Evolutionary conservation across 2,113 vertebrate species (phyloP), one percentile per base, ranked within the genome.

Genomic region (Anoplopoma fimbria): DNA sequence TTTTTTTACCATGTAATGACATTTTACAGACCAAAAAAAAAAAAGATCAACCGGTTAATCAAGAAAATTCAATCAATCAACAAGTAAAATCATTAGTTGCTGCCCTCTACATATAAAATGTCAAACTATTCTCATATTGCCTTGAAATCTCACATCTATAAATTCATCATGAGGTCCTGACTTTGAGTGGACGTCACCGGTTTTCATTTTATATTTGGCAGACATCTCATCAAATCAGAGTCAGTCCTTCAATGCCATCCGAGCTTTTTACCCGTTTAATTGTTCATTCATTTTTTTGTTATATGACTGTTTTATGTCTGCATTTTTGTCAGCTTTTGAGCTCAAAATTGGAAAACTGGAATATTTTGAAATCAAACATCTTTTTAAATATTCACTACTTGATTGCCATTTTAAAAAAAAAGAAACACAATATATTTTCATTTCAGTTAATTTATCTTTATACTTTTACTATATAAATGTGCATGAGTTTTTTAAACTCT

Each of bases 171-270:
- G 3, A 75, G 47, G 36, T 34, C 3, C 36, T 38, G 8, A 1
- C 36, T 38, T 6, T 36, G 36, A 38, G 36, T 38, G 36, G 8
- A 9, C 8, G 36, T 38, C 36, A 38, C 36, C 9, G 36, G 36
- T 38, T 38, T 38, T 38, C 17, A 21, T 4, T 47, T n/a, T 40
- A 53, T 4, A 53, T 40, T 13, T 25, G 47, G 25, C 67, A 70
- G 70, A 49, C 47, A 51, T 58, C 47, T 57, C 0, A 12, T 65
- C 12, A n/a, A 81, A 65, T 72, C 67, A 71, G 9, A 19, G 6
- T 51, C 23, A 0, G 6, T 31, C 47, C 34, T 9, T n/a, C n/a
- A n/a, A n/a, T n/a, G 33, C 19, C 34, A 23, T 33, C 15, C 36
- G 4, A 17, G 51, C 9, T n/a, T 55, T 55, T 25, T 45, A 17